Evolutionary conservation across 2,113 vertebrate genomes (phyloP).

Genomic region (Enhydra lutris): DNA sequence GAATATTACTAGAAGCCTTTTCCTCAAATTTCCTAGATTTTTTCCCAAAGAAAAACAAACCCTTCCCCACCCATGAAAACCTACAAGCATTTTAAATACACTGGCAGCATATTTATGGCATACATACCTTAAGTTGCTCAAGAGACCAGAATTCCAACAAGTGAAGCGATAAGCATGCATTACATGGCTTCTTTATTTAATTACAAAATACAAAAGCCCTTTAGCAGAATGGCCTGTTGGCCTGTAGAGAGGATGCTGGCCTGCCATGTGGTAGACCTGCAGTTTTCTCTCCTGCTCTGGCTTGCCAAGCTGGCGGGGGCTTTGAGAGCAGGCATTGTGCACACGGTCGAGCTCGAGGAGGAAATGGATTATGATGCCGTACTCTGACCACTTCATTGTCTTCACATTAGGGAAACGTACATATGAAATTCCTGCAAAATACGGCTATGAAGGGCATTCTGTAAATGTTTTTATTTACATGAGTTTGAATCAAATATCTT

Average conservation of each 20-base stretch:
- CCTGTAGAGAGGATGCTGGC: slow-evolving; percentile 55
- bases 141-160: slow-evolving; percentile 70
- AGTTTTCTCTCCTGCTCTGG: slow-evolving; percentile 46
- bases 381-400: slow-evolving; percentile 25
- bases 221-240: slow-evolving; percentile 68
- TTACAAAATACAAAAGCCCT: slow-evolving; percentile 73
- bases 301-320: slow-evolving; percentile 58
- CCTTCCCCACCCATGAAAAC: background rate
- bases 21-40: background rate
- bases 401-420: background rate
- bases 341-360: background rate
- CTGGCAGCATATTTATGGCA: slow-evolving; percentile 58
- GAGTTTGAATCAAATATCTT: slow-evolving; percentile 36
- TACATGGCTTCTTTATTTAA: slow-evolving; percentile 74
- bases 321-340: background rate
- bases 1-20: background rate
- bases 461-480: slow-evolving; percentile 1
- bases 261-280: slow-evolving; percentile 69
- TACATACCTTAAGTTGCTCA: slow-evolving; percentile 54
- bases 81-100: slow-evolving; percentile 30
- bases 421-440: background rate
- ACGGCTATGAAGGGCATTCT: background rate
- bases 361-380: background rate
- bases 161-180: slow-evolving; percentile 66
- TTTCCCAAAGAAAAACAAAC: slow-evolving; percentile 28